Evolutionary conservation across 1,140 invertebrate genomes (phyloP), one percentile per base, ranked within the genome.

Genomic region (Nylanderia fulva): DNA sequence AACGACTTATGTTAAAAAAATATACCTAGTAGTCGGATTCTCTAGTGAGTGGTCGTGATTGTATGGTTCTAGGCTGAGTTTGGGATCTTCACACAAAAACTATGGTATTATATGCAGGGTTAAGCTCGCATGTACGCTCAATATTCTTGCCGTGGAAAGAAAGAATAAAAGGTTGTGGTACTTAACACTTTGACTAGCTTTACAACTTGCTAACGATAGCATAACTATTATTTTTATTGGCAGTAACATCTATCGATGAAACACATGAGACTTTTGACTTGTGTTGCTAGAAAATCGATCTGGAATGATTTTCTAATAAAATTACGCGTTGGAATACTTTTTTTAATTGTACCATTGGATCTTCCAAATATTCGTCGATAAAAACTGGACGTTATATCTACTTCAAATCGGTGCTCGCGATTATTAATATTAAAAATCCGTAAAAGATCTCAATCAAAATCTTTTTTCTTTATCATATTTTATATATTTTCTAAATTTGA

Each of bases 1-100:
- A 83, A 77, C 66, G 68, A 88, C 66, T 88, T 92, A 90, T 87
- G 87, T 90, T 90, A 92, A 91, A 88, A 91, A 88, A 74, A 33
- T 42, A 82, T 90, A 89, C 88, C 83, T 91, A 92, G 82, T 88
- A 91, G 88, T 91, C 90, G 86, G 88, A 84, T 13, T 72, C 45
- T 48, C 83, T 89, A 88, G 80, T 61, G 66, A 87, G 75, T 84
- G 89, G 63, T 90, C 84, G 45, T 48, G 61, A 84, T 80, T 82
- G 80, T 85, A 89, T 27, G 48, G 9, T 42, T 83, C 61, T 60
- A 72, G 87, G 79, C 91, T 88, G 87, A 90, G 89, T 84, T 92
- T 88, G 84, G 88, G 89, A 82, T 66, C 79, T 91, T 88, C 90
- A 68, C 63, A 33, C n/a, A 58, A 61, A 87, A 80, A 82, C n/a